Evolutionary conservation across 2,888 invertebrate genomes (phyloP).

Genomic region (Petrolisthes manimaculis): DNA sequence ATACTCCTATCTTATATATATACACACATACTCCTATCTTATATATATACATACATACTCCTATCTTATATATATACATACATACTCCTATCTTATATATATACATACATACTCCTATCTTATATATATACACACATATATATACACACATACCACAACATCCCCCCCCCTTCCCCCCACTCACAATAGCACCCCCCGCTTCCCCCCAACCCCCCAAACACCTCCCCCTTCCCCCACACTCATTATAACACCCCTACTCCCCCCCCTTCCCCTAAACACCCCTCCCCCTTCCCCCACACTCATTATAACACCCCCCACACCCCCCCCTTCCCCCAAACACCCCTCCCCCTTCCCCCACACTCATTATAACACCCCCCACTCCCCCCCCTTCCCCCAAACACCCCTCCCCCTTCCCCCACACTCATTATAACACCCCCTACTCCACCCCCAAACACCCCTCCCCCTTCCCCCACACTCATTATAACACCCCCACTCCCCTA

Average conservation of each 20-base stretch:
- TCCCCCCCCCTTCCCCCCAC: not conserved
- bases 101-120: no score
- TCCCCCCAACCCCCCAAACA: not conserved
- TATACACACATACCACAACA: not conserved
- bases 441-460: not conserved
- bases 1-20: not conserved
- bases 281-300: not conserved
- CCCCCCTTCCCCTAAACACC: not conserved
- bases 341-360: not conserved
- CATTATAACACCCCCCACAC: not conserved
- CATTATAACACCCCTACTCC: not conserved
- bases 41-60: no score
- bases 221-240: not conserved
- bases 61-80: no score
- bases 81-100: no score
- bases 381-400: not conserved
- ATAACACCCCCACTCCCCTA: not conserved
- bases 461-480: not conserved
- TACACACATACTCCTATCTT: no score
- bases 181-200: not conserved
- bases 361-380: not conserved
- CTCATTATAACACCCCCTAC: not conserved
- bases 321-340: not conserved
- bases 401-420: not conserved
- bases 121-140: not conserved